Conservation (phyloP, 2,888 invertebrate species). For the Troides oblongomaculatus region DNA sequence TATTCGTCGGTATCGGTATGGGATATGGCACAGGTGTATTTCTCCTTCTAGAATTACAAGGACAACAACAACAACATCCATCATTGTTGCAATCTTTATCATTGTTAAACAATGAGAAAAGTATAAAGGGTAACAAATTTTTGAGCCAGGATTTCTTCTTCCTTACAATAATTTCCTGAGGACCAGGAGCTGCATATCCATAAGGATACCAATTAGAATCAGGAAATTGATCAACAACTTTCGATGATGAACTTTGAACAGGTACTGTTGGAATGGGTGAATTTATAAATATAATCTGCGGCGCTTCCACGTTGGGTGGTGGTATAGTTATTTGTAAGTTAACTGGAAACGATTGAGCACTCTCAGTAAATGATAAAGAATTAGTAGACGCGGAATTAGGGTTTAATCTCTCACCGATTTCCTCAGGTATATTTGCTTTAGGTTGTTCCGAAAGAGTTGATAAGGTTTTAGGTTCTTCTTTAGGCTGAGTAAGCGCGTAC, state of each 20-base stretch:
- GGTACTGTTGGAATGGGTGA: conserved; percentile 38
- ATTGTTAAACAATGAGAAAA: conserved; percentile 46
- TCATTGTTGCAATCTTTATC: conserved; percentile 37
- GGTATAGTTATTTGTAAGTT: conserved; percentile 54
- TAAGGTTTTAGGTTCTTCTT: conserved; percentile 25
- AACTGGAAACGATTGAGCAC: conserved; percentile 40
- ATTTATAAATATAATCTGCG: conserved; percentile 38
- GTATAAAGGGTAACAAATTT: conserved; percentile 48
- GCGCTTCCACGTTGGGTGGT: conserved; percentile 42
- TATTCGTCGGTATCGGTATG: conserved; percentile 49
- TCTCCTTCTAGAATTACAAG: conserved; percentile 35
- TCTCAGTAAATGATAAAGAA: conserved; percentile 26
- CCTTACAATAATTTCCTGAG: conserved; percentile 43
- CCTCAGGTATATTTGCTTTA: conserved; percentile 26
- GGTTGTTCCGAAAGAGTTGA: conserved; percentile 25
- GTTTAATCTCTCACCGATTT: conserved; percentile 23
- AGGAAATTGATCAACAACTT: conserved; percentile 28
- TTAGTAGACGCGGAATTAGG: conserved; percentile 9
- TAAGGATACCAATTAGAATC: conserved; percentile 25
- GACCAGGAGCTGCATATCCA: conserved; percentile 34
- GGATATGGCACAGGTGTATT: conserved; percentile 51
- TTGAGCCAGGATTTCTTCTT: conserved; percentile 42
- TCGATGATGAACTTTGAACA: conserved; percentile 17
- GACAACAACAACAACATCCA: conserved; percentile 37
- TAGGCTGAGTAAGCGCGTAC: conserved; percentile 31